Percentiles rank a stretch among this genome's conserved stretches.
These are phyloP conservation scores for Drosophila paucipuncta DNA, from an alignment of 2,888 invertebrate genomes.

Conservation along the genomic window DNA sequence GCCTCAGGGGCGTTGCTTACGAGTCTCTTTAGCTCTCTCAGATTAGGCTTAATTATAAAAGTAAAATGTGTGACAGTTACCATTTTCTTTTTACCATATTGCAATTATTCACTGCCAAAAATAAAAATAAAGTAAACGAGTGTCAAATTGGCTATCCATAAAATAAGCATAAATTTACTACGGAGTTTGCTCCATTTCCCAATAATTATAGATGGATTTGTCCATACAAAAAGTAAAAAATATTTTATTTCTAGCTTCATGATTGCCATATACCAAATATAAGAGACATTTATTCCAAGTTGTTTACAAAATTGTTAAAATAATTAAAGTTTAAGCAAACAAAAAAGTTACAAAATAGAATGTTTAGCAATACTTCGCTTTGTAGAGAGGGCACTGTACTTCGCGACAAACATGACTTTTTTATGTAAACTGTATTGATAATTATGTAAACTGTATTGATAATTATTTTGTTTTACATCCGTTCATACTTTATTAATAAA, in stretches of 20 bases:
- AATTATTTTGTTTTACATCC: slow-evolving; percentile 43
- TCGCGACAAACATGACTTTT: not conserved
- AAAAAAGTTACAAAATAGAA: not conserved
- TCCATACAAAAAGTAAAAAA: not conserved
- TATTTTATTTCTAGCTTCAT: not conserved
- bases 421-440: not conserved
- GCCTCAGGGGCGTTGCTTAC: slow-evolving; percentile 21
- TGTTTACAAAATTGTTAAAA: not conserved
- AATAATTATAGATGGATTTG: not conserved
- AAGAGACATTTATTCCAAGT: not conserved
- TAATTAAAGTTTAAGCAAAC: not conserved
- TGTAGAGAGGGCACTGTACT: not conserved
- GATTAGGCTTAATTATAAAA: slow-evolving; percentile 35
- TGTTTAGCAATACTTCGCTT: not conserved
- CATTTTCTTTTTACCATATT: slow-evolving; percentile 22
- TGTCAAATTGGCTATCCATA: not conserved
- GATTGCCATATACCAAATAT: not conserved
- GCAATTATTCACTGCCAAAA: slow-evolving; percentile 8
- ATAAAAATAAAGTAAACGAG: slow-evolving; percentile 11
- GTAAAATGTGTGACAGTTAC: slow-evolving; percentile 29
- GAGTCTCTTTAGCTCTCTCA: slow-evolving; percentile 7
- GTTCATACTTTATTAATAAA: slow-evolving; percentile 66
- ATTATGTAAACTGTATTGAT: not conserved
- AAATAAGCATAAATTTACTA: not conserved
- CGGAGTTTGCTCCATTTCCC: not conserved